Evolutionary conservation across 2,888 invertebrate genomes (phyloP), one percentile per base, ranked within the genome.

Genomic region (Tridacna crocea): DNA sequence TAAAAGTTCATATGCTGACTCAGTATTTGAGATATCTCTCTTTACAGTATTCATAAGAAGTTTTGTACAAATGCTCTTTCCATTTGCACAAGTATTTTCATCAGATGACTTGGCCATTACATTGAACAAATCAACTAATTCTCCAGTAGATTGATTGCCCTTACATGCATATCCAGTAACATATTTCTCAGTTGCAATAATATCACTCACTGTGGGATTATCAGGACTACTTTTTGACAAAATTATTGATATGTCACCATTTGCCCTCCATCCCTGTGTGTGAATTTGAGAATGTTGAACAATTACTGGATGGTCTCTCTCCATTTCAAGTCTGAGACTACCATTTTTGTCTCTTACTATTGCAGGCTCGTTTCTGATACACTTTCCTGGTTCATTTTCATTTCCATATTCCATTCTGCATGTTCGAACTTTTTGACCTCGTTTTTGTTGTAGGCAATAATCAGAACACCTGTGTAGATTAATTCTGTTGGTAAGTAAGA

Each of bases 211-310:
- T 15, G 84, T 83, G 19, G 86, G 86, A 77, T 84, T 89, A 36
- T 85, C 75, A 17, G 85, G 82, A 24, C 66, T 19, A 78, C 84
- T 87, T 80, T 85, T 80, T 48, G 88, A 88, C n/a, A 88, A 26
- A 46, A 89, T 88, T 0, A 89, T 36, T 0, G 85, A 85, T n/a
- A 89, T 81, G 68, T 90, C 89, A 6, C 87, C 83, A 83, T 87
- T 85, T 24, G 83, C 87, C n/a, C 87, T 19, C 87, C 84, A 83
- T n/a, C n/a, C n/a, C n/a, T n/a, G n/a, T n/a, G n/a, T n/a, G n/a
- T n/a, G n/a, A n/a, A n/a, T n/a, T n/a, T 22, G 63, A 2, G 89
- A 89, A 74, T 90, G 83, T 63, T 89, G 89, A 0, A 89, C 89
- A 8, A 89, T 26, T 17, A 48, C 24, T 26, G 88, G 89, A 75